Evolutionary conservation across 1,140 invertebrate genomes (phyloP).

Genomic region (Thalassaphorura encarpata): DNA sequence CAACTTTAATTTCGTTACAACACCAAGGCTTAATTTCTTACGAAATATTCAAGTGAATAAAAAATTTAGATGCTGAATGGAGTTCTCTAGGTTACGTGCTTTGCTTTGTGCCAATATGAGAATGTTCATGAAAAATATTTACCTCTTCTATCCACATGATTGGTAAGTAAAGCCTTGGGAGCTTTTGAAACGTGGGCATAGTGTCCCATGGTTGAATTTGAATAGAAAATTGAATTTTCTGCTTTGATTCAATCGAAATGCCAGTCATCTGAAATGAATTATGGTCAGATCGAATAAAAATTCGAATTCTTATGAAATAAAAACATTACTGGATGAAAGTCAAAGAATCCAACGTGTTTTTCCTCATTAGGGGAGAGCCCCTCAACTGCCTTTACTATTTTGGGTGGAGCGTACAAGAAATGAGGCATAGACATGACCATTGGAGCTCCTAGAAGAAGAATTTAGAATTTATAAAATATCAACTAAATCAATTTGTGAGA

Average conservation of each 20-base stretch:
- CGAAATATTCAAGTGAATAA: too few relatives aligned
- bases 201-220: neutral
- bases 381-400: neutral
- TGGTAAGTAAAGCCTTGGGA: neutral
- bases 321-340: neutral
- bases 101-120: too few relatives aligned
- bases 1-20: too few relatives aligned
- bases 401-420: neutral
- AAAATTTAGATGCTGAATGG: too few relatives aligned
- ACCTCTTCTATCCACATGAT: constrained; percentile 5
- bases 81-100: too few relatives aligned
- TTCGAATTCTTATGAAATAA: neutral
- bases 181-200: constrained; percentile 4
- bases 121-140: too few relatives aligned
- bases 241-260: neutral
- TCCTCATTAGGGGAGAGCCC: neutral
- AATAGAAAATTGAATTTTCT: constrained; percentile 3
- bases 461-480: neutral
- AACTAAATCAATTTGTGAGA: neutral
- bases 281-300: neutral
- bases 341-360: neutral
- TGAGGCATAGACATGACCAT: neutral
- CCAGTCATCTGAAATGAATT: constrained; percentile 2
- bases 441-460: constrained; percentile 3
- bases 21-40: too few relatives aligned